A percentile compares a stretch with the other conserved stretches of the same genome.
Conservation (phyloP, 2,888 invertebrate genomes). For the Drosophila meridiana region DNA sequence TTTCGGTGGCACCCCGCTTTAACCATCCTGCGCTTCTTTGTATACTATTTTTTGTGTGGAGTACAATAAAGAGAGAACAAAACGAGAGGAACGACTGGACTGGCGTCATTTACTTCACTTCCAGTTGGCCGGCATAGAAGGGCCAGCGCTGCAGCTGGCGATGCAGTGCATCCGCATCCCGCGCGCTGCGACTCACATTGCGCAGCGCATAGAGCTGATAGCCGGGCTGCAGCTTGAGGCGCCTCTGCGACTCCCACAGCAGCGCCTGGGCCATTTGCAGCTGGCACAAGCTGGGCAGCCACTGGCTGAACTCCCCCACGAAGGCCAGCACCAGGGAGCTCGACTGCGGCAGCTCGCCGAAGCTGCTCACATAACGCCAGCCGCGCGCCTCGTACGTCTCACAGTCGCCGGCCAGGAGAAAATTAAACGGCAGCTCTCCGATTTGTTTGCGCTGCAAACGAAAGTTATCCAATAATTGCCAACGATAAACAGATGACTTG, state of each 20-base stretch:
- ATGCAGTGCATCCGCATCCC: conserved; percentile 62
- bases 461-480: background rate
- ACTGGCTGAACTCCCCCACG: conserved; percentile 75
- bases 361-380: conserved; percentile 84
- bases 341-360: conserved; percentile 63
- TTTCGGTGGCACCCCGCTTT: conserved; percentile 74
- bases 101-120: conserved; percentile 24
- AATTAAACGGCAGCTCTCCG: conserved; percentile 85
- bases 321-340: conserved; percentile 61
- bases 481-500: background rate
- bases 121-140: conserved; percentile 59
- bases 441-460: conserved; percentile 14
- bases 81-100: conserved; percentile 48
- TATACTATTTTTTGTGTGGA: conserved; percentile 59
- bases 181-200: conserved; percentile 33
- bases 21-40: conserved; percentile 74
- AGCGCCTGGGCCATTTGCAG: conserved; percentile 68
- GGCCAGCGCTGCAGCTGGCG: conserved; percentile 65
- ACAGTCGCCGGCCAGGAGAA: conserved; percentile 86
- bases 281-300: conserved; percentile 63
- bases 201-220: conserved; percentile 57
- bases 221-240: conserved; percentile 61
- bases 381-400: conserved; percentile 86
- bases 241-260: conserved; percentile 74
- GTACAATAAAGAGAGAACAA: conserved; percentile 60